Conservation (phyloP, 2,113 vertebrate genomes). For the Platysteira castanea region DNA sequence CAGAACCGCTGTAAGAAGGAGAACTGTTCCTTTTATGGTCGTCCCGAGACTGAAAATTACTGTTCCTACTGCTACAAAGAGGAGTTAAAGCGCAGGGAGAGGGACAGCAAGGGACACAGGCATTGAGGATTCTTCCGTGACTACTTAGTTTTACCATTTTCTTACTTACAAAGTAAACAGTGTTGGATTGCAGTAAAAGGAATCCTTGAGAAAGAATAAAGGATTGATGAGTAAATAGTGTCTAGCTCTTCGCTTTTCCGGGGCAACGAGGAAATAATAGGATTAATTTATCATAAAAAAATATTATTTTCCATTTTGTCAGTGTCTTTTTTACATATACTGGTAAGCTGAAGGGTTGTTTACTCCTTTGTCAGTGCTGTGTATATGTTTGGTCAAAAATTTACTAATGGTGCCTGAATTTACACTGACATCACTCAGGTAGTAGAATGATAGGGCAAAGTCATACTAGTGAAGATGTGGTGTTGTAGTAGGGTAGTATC, state of each 20-base stretch:
- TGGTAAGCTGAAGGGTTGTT: constrained; percentile 74
- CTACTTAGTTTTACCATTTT: constrained; percentile 66
- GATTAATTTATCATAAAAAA: constrained; percentile 65
- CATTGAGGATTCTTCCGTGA: constrained; percentile 71
- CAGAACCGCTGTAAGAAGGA: constrained; percentile 94
- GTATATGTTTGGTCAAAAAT: constrained; percentile 76
- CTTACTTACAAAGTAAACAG: constrained; percentile 65
- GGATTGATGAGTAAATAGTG: constrained; percentile 47
- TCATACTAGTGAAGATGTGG: constrained; percentile 62
- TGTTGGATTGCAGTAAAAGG: constrained; percentile 36
- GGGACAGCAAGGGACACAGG: constrained; percentile 78
- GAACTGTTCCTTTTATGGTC: constrained; percentile 96
- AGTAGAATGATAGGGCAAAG: constrained; percentile 74
- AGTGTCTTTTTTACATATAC: constrained; percentile 73
- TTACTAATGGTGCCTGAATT: constrained; percentile 84
- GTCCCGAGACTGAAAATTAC: constrained; percentile 93
- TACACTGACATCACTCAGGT: constrained; percentile 85
- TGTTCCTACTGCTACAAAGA: constrained; percentile 98
- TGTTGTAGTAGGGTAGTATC: constrained; percentile 61
- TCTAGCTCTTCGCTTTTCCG: constrained; percentile 53
- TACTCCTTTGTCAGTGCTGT: constrained; percentile 76
- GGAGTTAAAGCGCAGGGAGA: constrained; percentile 90
- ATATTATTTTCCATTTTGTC: constrained; percentile 69
- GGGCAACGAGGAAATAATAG: constrained; percentile 24
- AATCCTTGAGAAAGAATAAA: constrained; percentile 41